Base-by-base conservation (phyloP, 92 coral and sea anemone species). In the Epizoanthus illoricatus region DNA sequence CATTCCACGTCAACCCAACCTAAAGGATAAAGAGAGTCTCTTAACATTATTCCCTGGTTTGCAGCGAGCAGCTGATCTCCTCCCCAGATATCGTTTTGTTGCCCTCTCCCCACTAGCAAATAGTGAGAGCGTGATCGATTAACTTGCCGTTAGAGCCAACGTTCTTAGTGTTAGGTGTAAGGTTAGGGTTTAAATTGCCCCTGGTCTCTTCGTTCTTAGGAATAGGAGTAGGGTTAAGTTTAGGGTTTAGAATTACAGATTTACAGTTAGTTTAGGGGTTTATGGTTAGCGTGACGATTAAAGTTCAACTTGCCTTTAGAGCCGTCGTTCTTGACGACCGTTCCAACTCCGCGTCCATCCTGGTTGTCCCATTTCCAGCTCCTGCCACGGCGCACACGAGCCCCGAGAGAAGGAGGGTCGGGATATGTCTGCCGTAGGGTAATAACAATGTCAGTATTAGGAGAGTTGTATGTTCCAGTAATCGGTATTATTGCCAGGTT, bases 301-400 rank as follows among this genome's bases (percentile, higher is more conserved):
- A n/a, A n/a, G 9, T 18, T 41, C 7, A 23, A 64, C 85, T 41
- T 39, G 81, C 94, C 94, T 41, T 81, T 79, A 39, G 91, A 88
- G 5, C 85, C 75, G 5, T 74, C 84, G 47, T 71, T 74, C 56
- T 86, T 86, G 5, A 88, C 86, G 23, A 91, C 67, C 15, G 94
- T 91, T n/a, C 94, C 94, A 57, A 86, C 88, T 69, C 88, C 91
- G 47, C 47, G 60, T 1, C 76, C 75, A 42, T 91, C 94, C 65
- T 91, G 94, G 47, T 75, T 73, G 3, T 88, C 91, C 94, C 94
- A 91, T 61, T 88, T 88, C 94, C 94, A 91, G 21, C 89, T 84
- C 23, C 88, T 79, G 73, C 92, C 94, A 33, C 94, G 86, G 23
- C 94, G 94, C 13, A 91, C 86, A 23, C 94, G 84, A 23, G 90